Conservation (phyloP, 2,888 invertebrate species). For the Athalia cordata region DNA sequence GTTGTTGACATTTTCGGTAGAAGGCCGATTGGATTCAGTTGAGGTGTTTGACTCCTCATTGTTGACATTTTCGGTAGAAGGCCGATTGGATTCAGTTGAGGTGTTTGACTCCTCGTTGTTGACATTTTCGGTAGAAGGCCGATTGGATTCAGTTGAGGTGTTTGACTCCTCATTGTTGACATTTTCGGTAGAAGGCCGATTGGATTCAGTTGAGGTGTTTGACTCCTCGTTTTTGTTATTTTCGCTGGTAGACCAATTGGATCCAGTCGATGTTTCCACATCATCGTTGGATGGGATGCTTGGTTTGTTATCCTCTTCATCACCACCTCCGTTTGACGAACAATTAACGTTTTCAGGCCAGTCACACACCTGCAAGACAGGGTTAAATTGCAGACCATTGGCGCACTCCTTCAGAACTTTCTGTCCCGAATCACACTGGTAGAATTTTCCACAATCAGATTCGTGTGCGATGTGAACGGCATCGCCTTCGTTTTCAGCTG, state of each 20-base stretch:
- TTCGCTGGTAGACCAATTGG: too few relatives aligned
- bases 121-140: too few relatives aligned
- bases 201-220: not conserved
- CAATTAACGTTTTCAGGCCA: constrained; percentile 47
- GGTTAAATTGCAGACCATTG: constrained; percentile 52
- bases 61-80: not conserved
- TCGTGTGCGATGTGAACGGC: constrained; percentile 49
- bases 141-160: too few relatives aligned
- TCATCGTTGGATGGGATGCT: too few relatives aligned
- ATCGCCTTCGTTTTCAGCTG: constrained; percentile 36
- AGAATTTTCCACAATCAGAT: constrained; percentile 55
- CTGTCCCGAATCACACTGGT: constrained; percentile 53
- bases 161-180: not conserved
- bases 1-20: too few relatives aligned
- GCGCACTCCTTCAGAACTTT: constrained; percentile 52
- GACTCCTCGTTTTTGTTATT: not conserved
- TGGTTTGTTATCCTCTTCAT: not conserved
- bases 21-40: too few relatives aligned
- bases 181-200: not conserved
- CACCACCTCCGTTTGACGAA: not conserved
- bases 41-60: not conserved
- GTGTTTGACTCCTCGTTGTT: not conserved
- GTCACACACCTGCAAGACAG: constrained; percentile 56
- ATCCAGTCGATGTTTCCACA: too few relatives aligned
- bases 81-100: not conserved